phyloP scores from a whole-genome alignment of 2,797 vertebrate species.

The Pseudomugil tenellus region DNA sequence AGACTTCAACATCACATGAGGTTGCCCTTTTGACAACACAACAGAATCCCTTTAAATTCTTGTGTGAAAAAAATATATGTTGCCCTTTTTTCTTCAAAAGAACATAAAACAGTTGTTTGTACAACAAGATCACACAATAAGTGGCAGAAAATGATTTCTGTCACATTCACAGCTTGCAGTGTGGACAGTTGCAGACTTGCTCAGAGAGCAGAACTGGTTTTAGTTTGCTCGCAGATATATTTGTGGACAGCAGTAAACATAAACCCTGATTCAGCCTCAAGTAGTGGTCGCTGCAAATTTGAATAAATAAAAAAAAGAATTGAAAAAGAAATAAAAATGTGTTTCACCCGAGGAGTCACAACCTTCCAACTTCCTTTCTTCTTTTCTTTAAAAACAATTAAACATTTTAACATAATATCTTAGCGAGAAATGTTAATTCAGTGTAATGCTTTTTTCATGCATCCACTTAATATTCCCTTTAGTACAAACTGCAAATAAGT shows the following conservation, averaged over 20 bases:
- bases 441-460: not conserved
- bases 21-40: not conserved
- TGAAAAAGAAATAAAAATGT: not conserved
- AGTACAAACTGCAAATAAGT: not conserved
- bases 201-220: too few species aligned
- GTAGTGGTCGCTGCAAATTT: not conserved
- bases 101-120: not conserved
- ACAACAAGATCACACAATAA: not conserved
- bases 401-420: constrained; percentile 2
- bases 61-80: too few species aligned
- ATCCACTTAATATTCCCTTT: not conserved
- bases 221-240: not conserved
- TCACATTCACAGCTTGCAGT: not conserved
- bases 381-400: not conserved
- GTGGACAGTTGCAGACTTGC: not conserved
- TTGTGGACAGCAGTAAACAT: too few species aligned
- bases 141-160: too few species aligned
- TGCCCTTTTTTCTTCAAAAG: too few species aligned
- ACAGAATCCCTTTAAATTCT: too few species aligned
- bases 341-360: not conserved
- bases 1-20: not conserved
- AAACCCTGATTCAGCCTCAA: not conserved
- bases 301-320: not conserved
- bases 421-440: not conserved
- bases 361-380: not conserved